These are phyloP conservation scores for Poeciliopsis infans DNA, from an alignment of 2,797 vertebrate genomes.

Conservation along the genomic window DNA sequence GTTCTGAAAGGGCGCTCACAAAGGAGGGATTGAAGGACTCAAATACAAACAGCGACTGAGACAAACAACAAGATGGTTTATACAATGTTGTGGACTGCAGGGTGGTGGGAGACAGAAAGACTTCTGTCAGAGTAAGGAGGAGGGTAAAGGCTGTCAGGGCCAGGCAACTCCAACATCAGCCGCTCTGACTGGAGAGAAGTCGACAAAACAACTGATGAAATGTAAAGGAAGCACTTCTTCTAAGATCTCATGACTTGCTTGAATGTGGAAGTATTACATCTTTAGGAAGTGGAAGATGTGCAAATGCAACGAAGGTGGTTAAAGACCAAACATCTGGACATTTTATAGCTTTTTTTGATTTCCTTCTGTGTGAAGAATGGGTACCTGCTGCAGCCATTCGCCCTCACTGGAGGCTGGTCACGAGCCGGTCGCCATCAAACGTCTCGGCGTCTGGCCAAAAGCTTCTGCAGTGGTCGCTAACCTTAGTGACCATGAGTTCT, in stretches of 20 bases:
- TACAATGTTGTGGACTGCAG: conserved; percentile 69
- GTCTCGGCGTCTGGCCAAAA: conserved; percentile 34
- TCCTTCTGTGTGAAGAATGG: conserved; percentile 54
- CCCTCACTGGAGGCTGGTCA: conserved; percentile 35
- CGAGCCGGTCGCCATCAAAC: conserved; percentile 59
- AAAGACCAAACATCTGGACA: not conserved
- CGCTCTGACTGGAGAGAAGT: conserved; percentile 24
- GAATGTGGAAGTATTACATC: not conserved
- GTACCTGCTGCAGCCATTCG: conserved; percentile 66
- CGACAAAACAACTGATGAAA: conserved; percentile 24
- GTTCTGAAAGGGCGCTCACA: conserved; percentile 60
- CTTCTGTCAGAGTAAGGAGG: conserved; percentile 69
- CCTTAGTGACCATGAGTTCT: conserved; percentile 45
- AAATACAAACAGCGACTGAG: conserved; percentile 39
- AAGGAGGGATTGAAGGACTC: conserved; percentile 69
- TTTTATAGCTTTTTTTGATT: not conserved
- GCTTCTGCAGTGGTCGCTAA: conserved; percentile 28
- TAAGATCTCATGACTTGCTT: not conserved
- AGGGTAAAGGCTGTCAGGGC: conserved; percentile 41
- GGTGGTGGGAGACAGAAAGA: conserved; percentile 62
- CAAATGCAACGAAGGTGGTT: not conserved
- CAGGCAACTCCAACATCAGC: conserved; percentile 54
- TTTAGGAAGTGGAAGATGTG: too few species aligned
- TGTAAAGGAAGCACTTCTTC: not conserved
- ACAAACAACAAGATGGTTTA: conserved; percentile 64